Evolutionary conservation across 2,113 vertebrate species (phyloP), one percentile per base, ranked within the genome.

Genomic region (Planiliza haematocheilus): DNA sequence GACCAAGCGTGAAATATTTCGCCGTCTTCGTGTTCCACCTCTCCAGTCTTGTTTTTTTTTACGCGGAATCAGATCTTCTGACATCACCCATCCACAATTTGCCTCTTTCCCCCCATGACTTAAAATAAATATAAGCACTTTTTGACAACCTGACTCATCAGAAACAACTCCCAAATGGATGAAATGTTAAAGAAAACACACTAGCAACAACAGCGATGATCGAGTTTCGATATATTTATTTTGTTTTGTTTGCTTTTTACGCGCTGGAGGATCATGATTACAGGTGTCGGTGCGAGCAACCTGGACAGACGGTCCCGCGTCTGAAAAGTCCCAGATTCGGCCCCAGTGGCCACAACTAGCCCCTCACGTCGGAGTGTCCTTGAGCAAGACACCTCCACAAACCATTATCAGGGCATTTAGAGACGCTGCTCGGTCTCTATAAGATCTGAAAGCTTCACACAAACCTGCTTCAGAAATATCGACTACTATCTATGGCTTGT

Each of bases 201-300:
- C 14, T 37, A 7, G 17, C 24, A 74, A 20, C 21, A 41, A 10
- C 4, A 45, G 4, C 10, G 21, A 16, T 20, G 10, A 4, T 24
- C 9, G 18, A 55, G 46, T 51, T 56, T 51, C 21, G 50, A 49
- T 5, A n/a, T n/a, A n/a, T n/a, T n/a, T n/a, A n/a, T n/a, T n/a
- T n/a, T n/a, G 45, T 34, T 39, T 66, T 3, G 36, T 30, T 30
- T 30, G 20, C 2, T 16, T 43, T 83, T 79, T 84, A 69, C 65
- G 78, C 73, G 36, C 78, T 0, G 41, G 1, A 11, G 18, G 9
- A 43, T 30, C 12, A 8, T 50, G 16, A 60, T 37, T 34, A 46
- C 24, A 68, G 21, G 58, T 70, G 64, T 70, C 18, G 18, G 18
- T 21, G 5, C 7, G 16, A 52, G 55, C 56, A 55, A 67, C 13